Evolutionary conservation across 2,113 vertebrate species (phyloP).

Genomic region (Tympanuchus pallidicinctus): DNA sequence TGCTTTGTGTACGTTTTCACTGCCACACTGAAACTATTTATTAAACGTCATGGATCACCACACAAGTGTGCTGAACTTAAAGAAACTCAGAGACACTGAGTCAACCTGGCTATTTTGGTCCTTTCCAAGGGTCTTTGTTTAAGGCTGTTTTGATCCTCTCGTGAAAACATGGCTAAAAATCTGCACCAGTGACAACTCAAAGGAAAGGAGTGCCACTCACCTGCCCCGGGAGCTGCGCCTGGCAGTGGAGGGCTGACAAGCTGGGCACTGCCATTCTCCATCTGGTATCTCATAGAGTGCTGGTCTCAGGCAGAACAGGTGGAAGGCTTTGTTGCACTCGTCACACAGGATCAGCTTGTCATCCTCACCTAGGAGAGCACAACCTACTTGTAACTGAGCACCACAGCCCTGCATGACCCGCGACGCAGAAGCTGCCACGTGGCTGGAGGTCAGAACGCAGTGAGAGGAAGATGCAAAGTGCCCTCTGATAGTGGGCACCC

Average conservation of each 20-base stretch:
- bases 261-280: slow-evolving; percentile 95
- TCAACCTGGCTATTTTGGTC: neutral
- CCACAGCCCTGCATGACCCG: neutral
- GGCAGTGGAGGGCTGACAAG: slow-evolving; percentile 91
- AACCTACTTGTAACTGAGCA: neutral
- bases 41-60: neutral
- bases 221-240: slow-evolving; percentile 90
- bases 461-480: neutral
- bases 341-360: slow-evolving; percentile 98
- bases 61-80: neutral
- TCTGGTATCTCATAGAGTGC: slow-evolving; percentile 92
- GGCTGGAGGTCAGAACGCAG: neutral
- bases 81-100: neutral
- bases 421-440: slow-evolving; percentile 41
- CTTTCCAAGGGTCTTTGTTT: neutral
- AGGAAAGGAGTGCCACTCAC: slow-evolving; percentile 70
- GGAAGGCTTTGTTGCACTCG: slow-evolving; percentile 98
- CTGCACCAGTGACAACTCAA: no score
- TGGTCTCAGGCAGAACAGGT: slow-evolving; percentile 94
- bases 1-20: neutral
- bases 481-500: neutral
- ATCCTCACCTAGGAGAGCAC: slow-evolving; percentile 86
- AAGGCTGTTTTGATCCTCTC: no score
- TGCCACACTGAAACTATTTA: neutral
- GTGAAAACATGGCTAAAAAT: neutral